Evolutionary conservation across 1,140 invertebrate genomes (phyloP), one percentile per base, ranked within the genome.

Genomic region (Wasmannia auropunctata): DNA sequence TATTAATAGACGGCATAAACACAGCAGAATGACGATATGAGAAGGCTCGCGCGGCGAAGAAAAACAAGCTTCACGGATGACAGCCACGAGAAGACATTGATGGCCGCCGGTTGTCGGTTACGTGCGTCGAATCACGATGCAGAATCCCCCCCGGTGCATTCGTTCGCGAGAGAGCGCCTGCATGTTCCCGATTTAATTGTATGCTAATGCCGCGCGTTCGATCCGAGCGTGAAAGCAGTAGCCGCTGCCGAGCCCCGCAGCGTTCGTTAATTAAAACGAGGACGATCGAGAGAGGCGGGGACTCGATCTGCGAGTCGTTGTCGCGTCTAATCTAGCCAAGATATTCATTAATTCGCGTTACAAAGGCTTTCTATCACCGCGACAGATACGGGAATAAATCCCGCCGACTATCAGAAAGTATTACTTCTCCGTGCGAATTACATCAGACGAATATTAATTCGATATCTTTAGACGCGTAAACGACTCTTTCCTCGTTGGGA

Each of bases 1-100:
- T 90, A 90, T 90, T 90, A 90, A 90, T 88, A 90, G 81, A 43
- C 28, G 40, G 28, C 34, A 63, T 76, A 90, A 90, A 76, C 63
- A 85, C 40, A 16, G 72, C 69, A 51, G 81, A 79, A 74, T 87
- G 58, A 31, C 63, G 51, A 88, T 46, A 65, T 16, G 54, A 46
- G 51, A 37, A 76, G 37, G 62, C 28, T 49, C 60, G 51, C 40
- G 28, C 22, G 25, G 79, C 8, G 28, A 34, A 77, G 62, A 62
- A 83, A 72, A 54, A 67, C 79, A 72, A 86, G 56, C 75, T 86
- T 88, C 69, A 72, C 75, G 87, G 75, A 51, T 56, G 70, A 76
- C 58, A 46, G 51, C 43, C 43, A 49, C 37, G 63, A 84, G 56
- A 34, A 72, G 46, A 56, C 40, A 77, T 37, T 56, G 62, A 63